Evolutionary conservation across 1,140 invertebrate species (phyloP).

Genomic region (Parapsyche elsis): DNA sequence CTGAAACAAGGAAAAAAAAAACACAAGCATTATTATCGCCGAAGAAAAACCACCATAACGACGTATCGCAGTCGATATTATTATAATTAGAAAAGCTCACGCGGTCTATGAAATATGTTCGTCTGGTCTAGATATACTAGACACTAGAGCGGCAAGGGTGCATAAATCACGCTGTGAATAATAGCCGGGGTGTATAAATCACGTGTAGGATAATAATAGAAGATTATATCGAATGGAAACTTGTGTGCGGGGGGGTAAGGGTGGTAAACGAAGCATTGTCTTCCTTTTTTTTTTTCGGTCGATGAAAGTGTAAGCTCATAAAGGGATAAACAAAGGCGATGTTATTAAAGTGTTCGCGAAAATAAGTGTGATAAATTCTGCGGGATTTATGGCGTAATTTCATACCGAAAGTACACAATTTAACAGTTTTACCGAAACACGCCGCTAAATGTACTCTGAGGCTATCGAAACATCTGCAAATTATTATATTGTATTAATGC

Average conservation of each 20-base stretch:
- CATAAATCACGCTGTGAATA: constrained; percentile 22
- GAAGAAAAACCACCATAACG: background rate
- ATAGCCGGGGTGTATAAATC: constrained; percentile 25
- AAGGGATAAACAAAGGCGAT: too few relatives aligned
- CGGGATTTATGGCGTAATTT: too few relatives aligned
- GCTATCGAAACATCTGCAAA: too few relatives aligned
- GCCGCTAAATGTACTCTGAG: too few relatives aligned
- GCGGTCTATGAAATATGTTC: constrained; percentile 18
- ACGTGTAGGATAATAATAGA: constrained; percentile 28
- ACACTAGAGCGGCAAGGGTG: constrained; percentile 1
- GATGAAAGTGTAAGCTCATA: too few relatives aligned
- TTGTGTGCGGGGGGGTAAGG: background rate
- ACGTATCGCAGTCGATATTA: too few relatives aligned
- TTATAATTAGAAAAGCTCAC: constrained; percentile 4
- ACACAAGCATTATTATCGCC: background rate
- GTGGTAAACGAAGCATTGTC: background rate
- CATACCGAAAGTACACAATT: too few relatives aligned
- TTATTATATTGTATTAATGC: too few relatives aligned
- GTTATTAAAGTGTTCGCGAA: too few relatives aligned
- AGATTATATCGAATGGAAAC: constrained; percentile 30
- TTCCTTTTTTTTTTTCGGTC: background rate
- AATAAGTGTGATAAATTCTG: too few relatives aligned
- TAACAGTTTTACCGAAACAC: too few relatives aligned
- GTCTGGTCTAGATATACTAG: background rate
- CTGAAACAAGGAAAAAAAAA: constrained; percentile 1